phyloP scores from a whole-genome alignment of 2,888 invertebrate species.

The Chaetogeoica ovagalla region DNA sequence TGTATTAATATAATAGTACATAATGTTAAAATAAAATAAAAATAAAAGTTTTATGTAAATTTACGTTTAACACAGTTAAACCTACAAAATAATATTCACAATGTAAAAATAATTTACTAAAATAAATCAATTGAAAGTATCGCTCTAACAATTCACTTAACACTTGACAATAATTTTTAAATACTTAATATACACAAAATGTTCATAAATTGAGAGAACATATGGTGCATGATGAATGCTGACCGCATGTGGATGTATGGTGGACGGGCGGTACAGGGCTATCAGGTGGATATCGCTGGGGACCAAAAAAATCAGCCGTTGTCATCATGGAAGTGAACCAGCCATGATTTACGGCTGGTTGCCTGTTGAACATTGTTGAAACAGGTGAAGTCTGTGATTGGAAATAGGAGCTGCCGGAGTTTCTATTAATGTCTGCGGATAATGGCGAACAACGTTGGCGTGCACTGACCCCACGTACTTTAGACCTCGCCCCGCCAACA shows the following conservation, averaged over 20 bases:
- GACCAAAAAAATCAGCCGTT: slow-evolving; percentile 56
- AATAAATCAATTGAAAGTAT: slow-evolving; percentile 1
- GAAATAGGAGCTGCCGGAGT: slow-evolving; percentile 52
- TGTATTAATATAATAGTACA: not conserved
- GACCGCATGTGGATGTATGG: slow-evolving; percentile 56
- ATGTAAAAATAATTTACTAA: not conserved
- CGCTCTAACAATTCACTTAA: not conserved
- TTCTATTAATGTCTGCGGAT: slow-evolving; percentile 51
- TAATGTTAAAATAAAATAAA: not conserved
- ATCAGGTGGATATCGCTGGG: slow-evolving; percentile 56
- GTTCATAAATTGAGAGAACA: slow-evolving; percentile 58
- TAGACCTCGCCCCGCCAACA: slow-evolving; percentile 56
- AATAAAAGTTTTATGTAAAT: not conserved
- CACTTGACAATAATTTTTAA: slow-evolving; percentile 5
- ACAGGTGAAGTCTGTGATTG: slow-evolving; percentile 42
- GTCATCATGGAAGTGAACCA: slow-evolving; percentile 56
- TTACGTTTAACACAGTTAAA: not conserved
- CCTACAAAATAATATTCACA: not conserved
- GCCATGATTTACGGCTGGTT: slow-evolving; percentile 42
- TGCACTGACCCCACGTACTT: slow-evolving; percentile 48
- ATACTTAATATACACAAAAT: slow-evolving; percentile 48
- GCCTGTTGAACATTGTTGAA: slow-evolving; percentile 40
- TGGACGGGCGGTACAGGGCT: slow-evolving; percentile 51
- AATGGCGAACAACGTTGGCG: slow-evolving; percentile 50
- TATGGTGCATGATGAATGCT: slow-evolving; percentile 57